phyloP scores from a whole-genome alignment of 1,140 invertebrate species.

The Capitella teleta region DNA sequence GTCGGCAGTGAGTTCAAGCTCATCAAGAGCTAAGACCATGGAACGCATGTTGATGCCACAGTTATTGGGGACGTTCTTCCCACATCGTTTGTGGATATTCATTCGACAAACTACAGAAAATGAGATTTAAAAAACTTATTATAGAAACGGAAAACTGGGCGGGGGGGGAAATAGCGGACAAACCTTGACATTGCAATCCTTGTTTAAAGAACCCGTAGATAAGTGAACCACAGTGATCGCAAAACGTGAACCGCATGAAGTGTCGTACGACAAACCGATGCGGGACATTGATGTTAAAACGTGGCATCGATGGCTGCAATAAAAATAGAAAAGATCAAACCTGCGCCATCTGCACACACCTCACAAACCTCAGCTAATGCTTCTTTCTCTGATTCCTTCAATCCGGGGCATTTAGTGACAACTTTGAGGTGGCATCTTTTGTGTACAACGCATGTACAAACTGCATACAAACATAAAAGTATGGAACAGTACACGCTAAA shows the following conservation, averaged over 20 bases:
- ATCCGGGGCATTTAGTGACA: slow-evolving; percentile 68
- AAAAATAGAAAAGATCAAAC: slow-evolving; percentile 1
- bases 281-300: slow-evolving; percentile 97
- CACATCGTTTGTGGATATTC: slow-evolving; percentile 97
- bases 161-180: slow-evolving; percentile 5
- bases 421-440: slow-evolving; percentile 83
- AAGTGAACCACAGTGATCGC: slow-evolving; percentile 95
- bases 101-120: slow-evolving; percentile 60
- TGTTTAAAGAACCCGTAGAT: slow-evolving; percentile 93
- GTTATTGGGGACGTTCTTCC: slow-evolving; percentile 98
- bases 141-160: not conserved
- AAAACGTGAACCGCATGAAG: slow-evolving; percentile 96
- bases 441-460: slow-evolving; percentile 95
- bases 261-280: slow-evolving; percentile 78
- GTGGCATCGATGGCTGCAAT: slow-evolving; percentile 37
- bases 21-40: slow-evolving; percentile 81
- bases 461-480: slow-evolving; percentile 36
- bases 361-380: slow-evolving; percentile 43
- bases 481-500: not conserved
- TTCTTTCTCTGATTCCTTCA: slow-evolving; percentile 53
- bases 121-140: not conserved
- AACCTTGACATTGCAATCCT: slow-evolving; percentile 93
- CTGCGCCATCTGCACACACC: not conserved
- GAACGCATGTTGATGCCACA: slow-evolving; percentile 96
- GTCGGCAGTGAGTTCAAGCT: slow-evolving; percentile 84